A percentile compares a stretch with the other conserved stretches of the same genome.
Conservation (phyloP, 1,140 invertebrate species). For the Zaprionus capensis region DNA sequence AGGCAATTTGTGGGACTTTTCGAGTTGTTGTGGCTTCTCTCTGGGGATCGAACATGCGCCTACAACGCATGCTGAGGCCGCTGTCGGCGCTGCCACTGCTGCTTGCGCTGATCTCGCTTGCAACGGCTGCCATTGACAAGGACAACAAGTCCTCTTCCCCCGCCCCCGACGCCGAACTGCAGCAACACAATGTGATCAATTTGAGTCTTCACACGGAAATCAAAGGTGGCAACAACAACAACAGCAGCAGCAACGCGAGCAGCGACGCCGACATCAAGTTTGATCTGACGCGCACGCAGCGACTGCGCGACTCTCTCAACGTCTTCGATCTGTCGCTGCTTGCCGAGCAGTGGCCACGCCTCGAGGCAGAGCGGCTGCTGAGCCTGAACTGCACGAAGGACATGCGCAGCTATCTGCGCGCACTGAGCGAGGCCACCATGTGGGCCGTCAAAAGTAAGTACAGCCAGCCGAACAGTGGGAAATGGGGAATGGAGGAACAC, state of each 20-base stretch:
- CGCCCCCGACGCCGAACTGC: slow-evolving; percentile 4
- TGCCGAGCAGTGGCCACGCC: slow-evolving; percentile 84
- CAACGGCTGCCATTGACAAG: slow-evolving; percentile 63
- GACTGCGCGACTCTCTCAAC: slow-evolving; percentile 85
- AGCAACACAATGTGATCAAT: slow-evolving; percentile 72
- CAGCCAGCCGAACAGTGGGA: neutral
- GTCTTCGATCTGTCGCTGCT: slow-evolving; percentile 85
- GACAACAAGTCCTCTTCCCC: slow-evolving; percentile 49
- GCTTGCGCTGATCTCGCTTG: slow-evolving; percentile 4
- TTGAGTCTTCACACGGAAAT: slow-evolving; percentile 55
- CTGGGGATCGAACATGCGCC: slow-evolving; percentile 37
- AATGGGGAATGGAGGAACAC: neutral
- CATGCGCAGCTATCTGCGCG: slow-evolving; percentile 87
- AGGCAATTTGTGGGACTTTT: slow-evolving; percentile 55
- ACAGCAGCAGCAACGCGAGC: slow-evolving; percentile 10
- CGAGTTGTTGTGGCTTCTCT: neutral
- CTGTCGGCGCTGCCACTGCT: slow-evolving; percentile 41
- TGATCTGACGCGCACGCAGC: slow-evolving; percentile 67
- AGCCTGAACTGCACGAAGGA: slow-evolving; percentile 86
- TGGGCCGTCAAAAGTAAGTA: slow-evolving; percentile 91
- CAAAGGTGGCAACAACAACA: neutral
- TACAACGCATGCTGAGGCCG: slow-evolving; percentile 37
- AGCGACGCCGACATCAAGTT: slow-evolving; percentile 14
- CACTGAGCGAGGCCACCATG: slow-evolving; percentile 86
- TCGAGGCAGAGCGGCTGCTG: slow-evolving; percentile 75